A percentile compares a stretch with the other conserved stretches of the same genome.
Evolutionary conservation across 2,797 vertebrate species (phyloP).

Genomic region (Oreortyx pictus): DNA sequence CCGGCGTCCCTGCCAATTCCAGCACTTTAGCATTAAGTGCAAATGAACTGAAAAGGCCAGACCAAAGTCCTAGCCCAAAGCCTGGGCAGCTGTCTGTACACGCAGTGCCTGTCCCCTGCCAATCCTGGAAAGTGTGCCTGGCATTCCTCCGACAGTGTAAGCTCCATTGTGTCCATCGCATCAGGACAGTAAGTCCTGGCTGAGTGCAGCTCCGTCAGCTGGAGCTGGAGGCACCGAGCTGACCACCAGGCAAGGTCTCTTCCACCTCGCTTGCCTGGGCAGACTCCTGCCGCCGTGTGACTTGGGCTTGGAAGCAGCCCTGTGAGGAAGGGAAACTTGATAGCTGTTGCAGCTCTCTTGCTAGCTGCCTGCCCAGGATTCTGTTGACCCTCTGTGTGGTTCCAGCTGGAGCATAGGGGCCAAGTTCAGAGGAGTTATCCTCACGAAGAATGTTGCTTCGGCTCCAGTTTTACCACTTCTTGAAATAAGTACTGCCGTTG

Average conservation of each 20-base stretch:
- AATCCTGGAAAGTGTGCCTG: slow-evolving; percentile 57
- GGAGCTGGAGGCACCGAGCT: background rate
- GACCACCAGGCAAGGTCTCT: background rate
- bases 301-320: slow-evolving; percentile 19
- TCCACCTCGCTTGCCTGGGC: background rate
- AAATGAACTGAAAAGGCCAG: background rate
- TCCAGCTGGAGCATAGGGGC: slow-evolving; percentile 37
- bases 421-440: slow-evolving; percentile 20
- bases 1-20: background rate
- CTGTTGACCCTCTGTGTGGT: slow-evolving; percentile 13
- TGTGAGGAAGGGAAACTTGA: background rate
- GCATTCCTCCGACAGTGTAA: background rate
- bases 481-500: slow-evolving; percentile 49
- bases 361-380: slow-evolving; percentile 22
- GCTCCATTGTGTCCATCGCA: background rate
- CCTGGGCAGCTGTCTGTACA: slow-evolving; percentile 14
- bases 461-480: background rate
- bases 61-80: background rate
- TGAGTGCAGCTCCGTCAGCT: background rate
- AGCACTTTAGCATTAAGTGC: background rate
- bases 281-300: background rate
- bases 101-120: background rate
- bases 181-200: background rate
- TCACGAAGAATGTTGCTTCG: background rate
- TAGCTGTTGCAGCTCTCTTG: background rate